Base-by-base conservation (phyloP, 2,113 vertebrate species). In the Micronycteris hirsuta region DNA sequence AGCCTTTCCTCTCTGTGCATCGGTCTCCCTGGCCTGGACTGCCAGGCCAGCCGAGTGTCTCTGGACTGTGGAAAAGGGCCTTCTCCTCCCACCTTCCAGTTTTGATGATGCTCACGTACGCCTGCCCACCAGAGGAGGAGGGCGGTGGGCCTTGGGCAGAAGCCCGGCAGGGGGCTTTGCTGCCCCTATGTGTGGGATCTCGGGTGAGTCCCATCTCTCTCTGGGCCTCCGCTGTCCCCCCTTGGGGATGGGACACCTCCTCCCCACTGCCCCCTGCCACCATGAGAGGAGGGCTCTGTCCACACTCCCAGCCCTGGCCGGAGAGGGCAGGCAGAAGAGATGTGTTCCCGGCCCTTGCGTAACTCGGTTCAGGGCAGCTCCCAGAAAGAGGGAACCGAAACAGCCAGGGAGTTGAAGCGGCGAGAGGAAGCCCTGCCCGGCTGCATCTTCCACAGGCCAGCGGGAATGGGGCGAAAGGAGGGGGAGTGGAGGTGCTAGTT, bases 371-470 rank as follows among this genome's bases (percentile, higher is more conserved):
- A 47, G 67, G 80, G 45, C 17, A 31, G 45, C 91, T 91, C 81
- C 41, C 14, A 38, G 56, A 2, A 54, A 82, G 47, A 87, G n/a
- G 91, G 97, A 96, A 95, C 67, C 14, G 91, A 86, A 95, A 95
- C 38, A 54, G 63, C 11, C 71, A 54, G 86, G 80, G 6, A 36
- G 28, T 33, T 87, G 67, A 65, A 56, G 15, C 28, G 61, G 45
- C 45, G 56, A 15, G 36, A 86, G 89, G 86, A 95, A 93, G 63
- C 43, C 52, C 28, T 41, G 45, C 41, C 13, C 20, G 33, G 31
- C 26, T 13, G 14, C 22, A 2, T 47, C 45, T 87, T 65, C 38
- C 3, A 9, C 41, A 83, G 38, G 41, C 7, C 41, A 70, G 52
- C 5, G 24, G 83, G 41, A 87, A 71, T 58, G 17, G 33, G 7